Evolutionary conservation across 2,797 vertebrate genomes (phyloP).

Genomic region (Myoxocephalus aenaeus): DNA sequence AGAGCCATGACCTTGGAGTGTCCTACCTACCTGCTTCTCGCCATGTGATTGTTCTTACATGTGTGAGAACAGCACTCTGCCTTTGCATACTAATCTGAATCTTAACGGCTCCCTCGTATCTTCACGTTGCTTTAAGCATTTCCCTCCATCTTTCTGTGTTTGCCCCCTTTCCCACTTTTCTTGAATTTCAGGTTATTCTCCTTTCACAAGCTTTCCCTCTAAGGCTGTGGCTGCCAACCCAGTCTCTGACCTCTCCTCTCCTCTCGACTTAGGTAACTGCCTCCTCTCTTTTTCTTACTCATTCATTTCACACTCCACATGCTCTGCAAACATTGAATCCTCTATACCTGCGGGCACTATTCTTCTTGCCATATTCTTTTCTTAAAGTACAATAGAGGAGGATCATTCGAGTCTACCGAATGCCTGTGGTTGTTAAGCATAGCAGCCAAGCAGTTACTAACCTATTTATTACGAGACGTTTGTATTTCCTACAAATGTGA

Average conservation of each 20-base stretch:
- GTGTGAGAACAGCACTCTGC: conserved; percentile 14
- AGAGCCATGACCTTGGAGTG: conserved; percentile 30
- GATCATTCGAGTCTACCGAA: not conserved
- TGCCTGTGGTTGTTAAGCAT: not conserved
- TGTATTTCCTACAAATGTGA: not conserved
- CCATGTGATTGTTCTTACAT: conserved; percentile 24
- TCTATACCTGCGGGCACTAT: conserved; percentile 17
- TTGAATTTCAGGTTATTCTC: conserved; percentile 93
- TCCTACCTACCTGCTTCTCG: conserved; percentile 25
- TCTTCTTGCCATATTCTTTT: conserved; percentile 17
- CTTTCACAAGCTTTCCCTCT: conserved; percentile 93
- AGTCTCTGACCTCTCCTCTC: conserved; percentile 91
- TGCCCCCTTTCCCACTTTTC: conserved; percentile 66
- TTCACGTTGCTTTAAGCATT: conserved; percentile 44
- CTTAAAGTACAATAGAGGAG: not conserved
- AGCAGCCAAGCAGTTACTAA: not conserved
- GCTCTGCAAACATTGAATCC: conserved; percentile 43
- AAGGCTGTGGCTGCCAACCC: conserved; percentile 91
- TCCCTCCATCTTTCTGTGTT: conserved; percentile 59
- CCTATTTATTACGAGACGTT: not conserved
- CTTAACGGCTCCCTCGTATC: conserved; percentile 29
- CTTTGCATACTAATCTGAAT: conserved; percentile 51
- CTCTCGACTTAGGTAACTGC: conserved; percentile 93
- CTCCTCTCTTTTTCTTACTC: conserved; percentile 58
- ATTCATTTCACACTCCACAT: conserved; percentile 63